A percentile compares a stretch with the other conserved stretches of the same genome.
Conservation (phyloP, 2,888 invertebrate genomes). For the Drosophila buzzatii region DNA sequence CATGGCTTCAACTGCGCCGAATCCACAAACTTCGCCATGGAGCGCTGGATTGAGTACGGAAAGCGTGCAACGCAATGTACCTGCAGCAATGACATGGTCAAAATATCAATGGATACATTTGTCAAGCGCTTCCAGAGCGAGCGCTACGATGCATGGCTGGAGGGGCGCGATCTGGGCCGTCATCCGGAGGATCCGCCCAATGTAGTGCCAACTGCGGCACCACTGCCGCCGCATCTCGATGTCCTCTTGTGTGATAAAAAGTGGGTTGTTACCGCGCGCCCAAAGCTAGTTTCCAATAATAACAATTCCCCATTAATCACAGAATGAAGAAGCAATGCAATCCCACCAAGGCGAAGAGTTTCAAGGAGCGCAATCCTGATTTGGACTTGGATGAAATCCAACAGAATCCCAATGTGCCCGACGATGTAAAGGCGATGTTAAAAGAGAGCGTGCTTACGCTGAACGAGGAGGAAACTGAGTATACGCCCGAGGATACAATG, state of each 20-base stretch:
- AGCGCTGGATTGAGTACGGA: conserved; percentile 99
- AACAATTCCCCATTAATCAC: neutral
- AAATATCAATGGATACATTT: conserved; percentile 99
- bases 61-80: conserved; percentile 95
- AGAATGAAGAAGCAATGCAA: conserved; percentile 85
- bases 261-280: conserved; percentile 85
- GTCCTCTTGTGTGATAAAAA: conserved; percentile 91
- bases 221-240: conserved; percentile 92
- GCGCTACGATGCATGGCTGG: conserved; percentile 95
- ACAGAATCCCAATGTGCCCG: conserved; percentile 85
- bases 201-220: conserved; percentile 89
- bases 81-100: conserved; percentile 97
- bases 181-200: conserved; percentile 95
- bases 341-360: conserved; percentile 84
- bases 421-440: conserved; percentile 85
- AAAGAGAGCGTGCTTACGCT: conserved; percentile 84
- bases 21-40: conserved; percentile 99
- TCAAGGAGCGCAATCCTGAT: conserved; percentile 85
- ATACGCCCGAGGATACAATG: conserved; percentile 58
- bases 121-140: conserved; percentile 97
- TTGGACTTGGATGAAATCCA: conserved; percentile 85
- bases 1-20: conserved; percentile 99
- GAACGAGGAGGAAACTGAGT: conserved; percentile 72
- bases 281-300: neutral
- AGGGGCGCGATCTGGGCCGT: conserved; percentile 94